Conservation (phyloP, 2,888 invertebrate species). For the Brachycybe producta region DNA sequence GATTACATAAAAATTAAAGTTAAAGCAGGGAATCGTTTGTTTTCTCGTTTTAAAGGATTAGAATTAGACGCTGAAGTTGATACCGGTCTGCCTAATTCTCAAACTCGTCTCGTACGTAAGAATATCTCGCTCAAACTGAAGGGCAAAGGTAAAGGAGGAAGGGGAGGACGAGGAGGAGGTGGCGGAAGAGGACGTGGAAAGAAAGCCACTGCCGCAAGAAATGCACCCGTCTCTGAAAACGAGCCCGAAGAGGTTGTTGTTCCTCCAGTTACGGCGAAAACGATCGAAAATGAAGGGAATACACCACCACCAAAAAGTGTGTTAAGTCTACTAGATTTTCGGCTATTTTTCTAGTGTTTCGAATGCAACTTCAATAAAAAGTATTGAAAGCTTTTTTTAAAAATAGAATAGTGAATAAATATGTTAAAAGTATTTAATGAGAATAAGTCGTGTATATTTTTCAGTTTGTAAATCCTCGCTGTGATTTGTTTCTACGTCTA, state of each 20-base stretch:
- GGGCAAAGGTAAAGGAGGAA: constrained; percentile 19
- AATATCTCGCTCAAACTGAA: constrained; percentile 24
- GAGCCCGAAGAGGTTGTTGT: not conserved
- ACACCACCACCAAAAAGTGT: not conserved
- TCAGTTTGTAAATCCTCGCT: no score
- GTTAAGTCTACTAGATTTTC: not conserved
- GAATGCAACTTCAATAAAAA: no score
- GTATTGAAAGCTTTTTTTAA: no score
- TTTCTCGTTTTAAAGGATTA: no score
- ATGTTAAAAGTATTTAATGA: no score
- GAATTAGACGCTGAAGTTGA: constrained; percentile 23
- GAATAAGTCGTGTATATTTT: no score
- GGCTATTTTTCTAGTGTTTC: not conserved
- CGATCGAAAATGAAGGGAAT: constrained; percentile 8
- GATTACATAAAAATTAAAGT: no score
- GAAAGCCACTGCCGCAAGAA: constrained; percentile 7
- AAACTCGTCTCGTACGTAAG: constrained; percentile 23
- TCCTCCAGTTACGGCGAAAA: constrained; percentile 13
- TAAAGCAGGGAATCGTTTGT: no score
- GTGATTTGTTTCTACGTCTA: no score
- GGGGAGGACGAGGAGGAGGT: constrained; percentile 17
- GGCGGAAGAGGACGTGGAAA: constrained; percentile 17
- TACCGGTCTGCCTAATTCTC: constrained; percentile 19
- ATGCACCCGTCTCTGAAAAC: constrained; percentile 4
- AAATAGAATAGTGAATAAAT: no score